Evolutionary conservation across 2,888 invertebrate genomes (phyloP).

Genomic region (Synergus japonicus): DNA sequence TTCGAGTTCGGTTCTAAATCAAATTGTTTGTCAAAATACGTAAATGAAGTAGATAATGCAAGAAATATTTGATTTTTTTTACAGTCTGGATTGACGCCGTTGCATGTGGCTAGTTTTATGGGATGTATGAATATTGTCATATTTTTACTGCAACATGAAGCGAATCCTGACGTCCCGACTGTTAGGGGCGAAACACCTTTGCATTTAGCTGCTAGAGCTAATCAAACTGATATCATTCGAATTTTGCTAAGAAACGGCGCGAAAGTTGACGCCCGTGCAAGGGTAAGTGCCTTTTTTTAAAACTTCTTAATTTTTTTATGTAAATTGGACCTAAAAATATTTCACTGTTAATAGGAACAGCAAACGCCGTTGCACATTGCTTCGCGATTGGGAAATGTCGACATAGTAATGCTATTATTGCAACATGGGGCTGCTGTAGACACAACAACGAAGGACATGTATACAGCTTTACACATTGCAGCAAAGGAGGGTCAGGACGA

Average conservation of each 20-base stretch:
- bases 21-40: not conserved
- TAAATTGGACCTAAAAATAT: not conserved
- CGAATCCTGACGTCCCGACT: constrained; percentile 95
- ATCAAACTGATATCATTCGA: constrained; percentile 97
- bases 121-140: constrained; percentile 99
- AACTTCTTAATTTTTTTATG: too few relatives aligned
- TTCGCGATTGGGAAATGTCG: constrained; percentile 95
- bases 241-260: constrained; percentile 96
- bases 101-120: constrained; percentile 99
- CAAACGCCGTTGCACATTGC: constrained; percentile 99
- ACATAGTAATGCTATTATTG: constrained; percentile 94
- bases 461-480: constrained; percentile 97
- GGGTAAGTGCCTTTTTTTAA: constrained; percentile 77
- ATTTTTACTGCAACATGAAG: constrained; percentile 95
- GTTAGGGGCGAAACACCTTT: constrained; percentile 98
- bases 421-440: constrained; percentile 96
- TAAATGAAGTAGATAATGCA: not conserved
- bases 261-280: constrained; percentile 85
- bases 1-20: not conserved
- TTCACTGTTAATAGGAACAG: constrained; percentile 82
- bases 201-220: constrained; percentile 96
- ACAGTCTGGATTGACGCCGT: constrained; percentile 92
- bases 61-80: constrained; percentile 51
- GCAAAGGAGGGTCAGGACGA: constrained; percentile 91
- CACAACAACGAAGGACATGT: constrained; percentile 94